Conservation (phyloP, 2,113 vertebrate genomes). For the Dipodomys stephensi region DNA sequence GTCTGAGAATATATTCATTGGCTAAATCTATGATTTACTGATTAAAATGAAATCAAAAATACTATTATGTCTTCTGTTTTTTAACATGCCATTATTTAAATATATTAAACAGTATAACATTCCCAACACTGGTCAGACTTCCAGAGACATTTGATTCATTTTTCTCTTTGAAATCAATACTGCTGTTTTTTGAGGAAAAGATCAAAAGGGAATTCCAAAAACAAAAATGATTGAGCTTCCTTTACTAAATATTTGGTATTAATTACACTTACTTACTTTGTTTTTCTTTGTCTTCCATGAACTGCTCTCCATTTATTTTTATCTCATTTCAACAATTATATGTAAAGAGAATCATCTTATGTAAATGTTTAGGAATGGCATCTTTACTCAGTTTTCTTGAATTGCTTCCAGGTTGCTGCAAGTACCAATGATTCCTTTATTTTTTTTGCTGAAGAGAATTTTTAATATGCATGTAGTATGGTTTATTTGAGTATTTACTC, state of each 20-base stretch:
- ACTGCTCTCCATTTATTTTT: not conserved
- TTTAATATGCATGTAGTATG: not conserved
- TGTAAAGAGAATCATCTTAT: not conserved
- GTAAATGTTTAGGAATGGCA: not conserved
- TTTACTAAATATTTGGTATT: too few species aligned
- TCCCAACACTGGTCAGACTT: not conserved
- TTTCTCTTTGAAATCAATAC: not conserved
- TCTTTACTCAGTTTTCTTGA: not conserved
- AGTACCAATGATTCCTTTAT: not conserved
- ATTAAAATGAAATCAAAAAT: not conserved
- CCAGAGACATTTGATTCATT: not conserved
- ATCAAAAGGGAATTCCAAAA: not conserved
- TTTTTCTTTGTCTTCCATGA: not conserved
- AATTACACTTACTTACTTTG: not conserved
- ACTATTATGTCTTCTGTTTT: not conserved
- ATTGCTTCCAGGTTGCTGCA: not conserved
- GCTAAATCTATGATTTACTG: not conserved
- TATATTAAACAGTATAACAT: not conserved
- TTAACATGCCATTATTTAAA: not conserved
- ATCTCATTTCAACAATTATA: not conserved
- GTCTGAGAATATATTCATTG: not conserved
- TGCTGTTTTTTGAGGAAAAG: not conserved
- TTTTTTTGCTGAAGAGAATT: not conserved
- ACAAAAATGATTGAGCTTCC: not conserved
- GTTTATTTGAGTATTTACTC: not conserved